Evolutionary conservation across 2,797 vertebrate genomes (phyloP), one percentile per base, ranked within the genome.

Genomic region (Momotus momota): DNA sequence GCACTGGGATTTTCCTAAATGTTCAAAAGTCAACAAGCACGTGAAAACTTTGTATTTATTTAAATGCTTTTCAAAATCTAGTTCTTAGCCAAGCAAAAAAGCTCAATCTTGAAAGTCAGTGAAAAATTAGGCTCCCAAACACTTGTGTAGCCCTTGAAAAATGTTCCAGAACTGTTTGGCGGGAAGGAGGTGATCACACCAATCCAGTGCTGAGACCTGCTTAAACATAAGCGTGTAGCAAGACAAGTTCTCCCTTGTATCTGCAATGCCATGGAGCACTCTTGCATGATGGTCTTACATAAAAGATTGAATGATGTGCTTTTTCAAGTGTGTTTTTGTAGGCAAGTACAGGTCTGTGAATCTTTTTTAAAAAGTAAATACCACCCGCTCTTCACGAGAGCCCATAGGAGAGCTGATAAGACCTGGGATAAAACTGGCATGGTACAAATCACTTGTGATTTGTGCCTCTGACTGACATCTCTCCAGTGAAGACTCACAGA

Each of bases 391-490:
- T 72, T 91, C 51, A 33, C 10, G 51, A 33, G 54, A 62, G 67
- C 40, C 26, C 10, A 9, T 1, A 0, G 38, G 38, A 67, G 25
- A 80, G 52, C 27, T 85, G 49, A 2, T 72, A 77, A 88, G 70
- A 55, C 45, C 29, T 66, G 51, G 71, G 57, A 13, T 64, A 40
- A 67, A 86, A 64, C 29, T 55, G 40, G 38, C 29, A 2, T 10
- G 17, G 45, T 94, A 33, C 81, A 81, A 94, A 80, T 88, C 75
- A 48, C 70, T 70, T 1, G 0, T 93, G 87, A 93, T 94, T 92
- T 94, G 80, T 95, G 71, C 84, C 41, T 84, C 71, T 88, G 90
- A 77, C 67, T 86, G 93, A 92, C 31, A 0, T 80, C 67, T 51
- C 71, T 87, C 33, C 81, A 40, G 69, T 5, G 5, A 92, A 79